Evolutionary conservation across 2,797 vertebrate species (phyloP).

Genomic region (Petrocephalus sullivani): DNA sequence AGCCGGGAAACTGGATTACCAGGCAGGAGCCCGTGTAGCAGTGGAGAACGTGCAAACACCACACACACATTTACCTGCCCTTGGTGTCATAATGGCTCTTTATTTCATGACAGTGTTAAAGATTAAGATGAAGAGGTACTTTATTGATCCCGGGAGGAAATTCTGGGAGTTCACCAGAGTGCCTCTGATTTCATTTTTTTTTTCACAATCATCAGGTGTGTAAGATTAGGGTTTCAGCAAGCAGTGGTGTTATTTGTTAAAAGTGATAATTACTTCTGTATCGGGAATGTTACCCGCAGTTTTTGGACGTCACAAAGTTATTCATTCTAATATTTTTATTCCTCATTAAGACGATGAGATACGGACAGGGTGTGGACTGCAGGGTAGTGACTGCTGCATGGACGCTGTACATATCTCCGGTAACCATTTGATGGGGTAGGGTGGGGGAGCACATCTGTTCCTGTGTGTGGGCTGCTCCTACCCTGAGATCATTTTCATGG

Average conservation of each 20-base stretch:
- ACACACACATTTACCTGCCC: background rate
- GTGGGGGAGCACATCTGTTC: background rate
- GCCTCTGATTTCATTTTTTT: background rate
- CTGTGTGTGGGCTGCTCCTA: background rate
- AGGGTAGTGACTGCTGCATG: background rate
- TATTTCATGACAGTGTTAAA: background rate
- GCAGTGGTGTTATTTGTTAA: background rate
- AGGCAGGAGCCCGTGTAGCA: background rate
- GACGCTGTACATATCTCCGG: background rate
- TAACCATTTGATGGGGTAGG: background rate
- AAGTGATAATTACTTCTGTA: background rate
- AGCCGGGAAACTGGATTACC: background rate
- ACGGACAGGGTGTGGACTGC: background rate
- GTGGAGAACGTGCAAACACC: background rate
- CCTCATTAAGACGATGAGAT: background rate
- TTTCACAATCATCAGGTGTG: background rate
- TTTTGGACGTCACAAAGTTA: background rate
- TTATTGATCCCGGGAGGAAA: background rate
- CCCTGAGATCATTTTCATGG: slow-evolving; percentile 17
- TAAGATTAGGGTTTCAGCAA: background rate
- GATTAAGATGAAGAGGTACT: background rate
- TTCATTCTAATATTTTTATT: background rate
- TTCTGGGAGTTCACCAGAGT: background rate
- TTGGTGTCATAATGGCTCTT: background rate
- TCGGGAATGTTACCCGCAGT: background rate